A percentile compares a stretch with the other conserved stretches of the same genome.
Evolutionary conservation across 2,797 vertebrate species (phyloP).

Genomic region (Gambusia yucatana): DNA sequence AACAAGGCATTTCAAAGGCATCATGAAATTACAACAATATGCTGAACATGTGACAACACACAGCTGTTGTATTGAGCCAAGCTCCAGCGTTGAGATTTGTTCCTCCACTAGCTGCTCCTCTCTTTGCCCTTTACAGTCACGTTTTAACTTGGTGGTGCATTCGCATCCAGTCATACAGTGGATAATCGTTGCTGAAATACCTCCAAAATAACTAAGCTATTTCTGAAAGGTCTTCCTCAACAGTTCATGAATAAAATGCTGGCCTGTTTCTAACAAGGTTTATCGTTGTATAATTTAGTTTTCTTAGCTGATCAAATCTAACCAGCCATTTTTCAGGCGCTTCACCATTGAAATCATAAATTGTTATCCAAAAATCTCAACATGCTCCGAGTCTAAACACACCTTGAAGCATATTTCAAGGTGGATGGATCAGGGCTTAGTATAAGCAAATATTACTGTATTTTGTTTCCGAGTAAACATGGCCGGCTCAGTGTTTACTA

Average conservation of each 20-base stretch:
- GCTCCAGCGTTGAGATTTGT: not conserved
- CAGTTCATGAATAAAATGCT: not conserved
- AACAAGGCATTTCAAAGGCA: too few relatives aligned
- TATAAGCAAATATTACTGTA: not conserved
- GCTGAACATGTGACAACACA: not conserved
- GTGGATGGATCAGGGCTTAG: not conserved
- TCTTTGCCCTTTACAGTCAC: not conserved
- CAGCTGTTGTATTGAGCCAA: not conserved
- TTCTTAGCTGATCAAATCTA: not conserved
- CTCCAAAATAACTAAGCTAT: not conserved
- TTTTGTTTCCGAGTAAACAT: not conserved
- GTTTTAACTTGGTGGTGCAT: not conserved
- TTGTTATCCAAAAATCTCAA: not conserved
- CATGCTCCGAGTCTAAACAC: not conserved
- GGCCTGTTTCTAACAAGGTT: not conserved
- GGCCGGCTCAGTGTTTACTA: not conserved
- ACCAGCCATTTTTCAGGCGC: not conserved
- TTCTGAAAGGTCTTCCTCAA: not conserved
- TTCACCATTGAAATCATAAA: not conserved
- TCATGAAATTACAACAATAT: too few relatives aligned
- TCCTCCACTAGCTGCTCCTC: not conserved
- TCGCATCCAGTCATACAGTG: not conserved
- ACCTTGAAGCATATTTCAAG: not conserved
- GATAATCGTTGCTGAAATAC: conserved; percentile 1
- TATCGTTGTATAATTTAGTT: not conserved